These are phyloP conservation scores for Promerops cafer DNA, from an alignment of 2,113 vertebrate genomes.

Conservation along the genomic window DNA sequence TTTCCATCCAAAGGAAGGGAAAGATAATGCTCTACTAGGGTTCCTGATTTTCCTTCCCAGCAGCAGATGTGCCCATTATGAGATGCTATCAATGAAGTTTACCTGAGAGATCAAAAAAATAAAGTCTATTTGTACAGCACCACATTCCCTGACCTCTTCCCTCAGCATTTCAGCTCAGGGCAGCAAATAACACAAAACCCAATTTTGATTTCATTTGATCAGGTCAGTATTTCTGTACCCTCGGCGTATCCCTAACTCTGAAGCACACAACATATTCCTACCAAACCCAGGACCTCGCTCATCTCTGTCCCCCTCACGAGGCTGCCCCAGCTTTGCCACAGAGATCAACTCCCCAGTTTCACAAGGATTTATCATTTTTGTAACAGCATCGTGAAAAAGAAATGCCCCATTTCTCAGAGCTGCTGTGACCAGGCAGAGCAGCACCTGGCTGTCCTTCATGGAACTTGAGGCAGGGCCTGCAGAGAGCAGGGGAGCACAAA, in stretches of 20 bases:
- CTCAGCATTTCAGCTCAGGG: background rate
- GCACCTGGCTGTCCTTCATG: background rate
- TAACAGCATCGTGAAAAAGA: background rate
- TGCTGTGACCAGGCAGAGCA: background rate
- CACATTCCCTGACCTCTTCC: background rate
- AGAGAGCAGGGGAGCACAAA: background rate
- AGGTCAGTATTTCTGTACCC: background rate
- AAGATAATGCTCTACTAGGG: constrained; percentile 45
- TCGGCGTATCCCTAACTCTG: accelerated
- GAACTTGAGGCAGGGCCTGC: background rate
- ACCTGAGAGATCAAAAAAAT: constrained; percentile 65
- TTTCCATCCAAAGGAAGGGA: constrained; percentile 52
- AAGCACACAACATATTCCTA: accelerated
- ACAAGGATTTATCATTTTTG: background rate
- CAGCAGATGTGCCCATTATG: constrained; percentile 40
- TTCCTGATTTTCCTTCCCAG: constrained; percentile 51
- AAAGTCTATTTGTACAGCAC: constrained; percentile 48
- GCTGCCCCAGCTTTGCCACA: background rate
- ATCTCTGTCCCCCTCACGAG: accelerated
- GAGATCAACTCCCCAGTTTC: background rate
- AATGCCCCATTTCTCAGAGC: background rate
- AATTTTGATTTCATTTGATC: background rate
- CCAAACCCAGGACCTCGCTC: background rate
- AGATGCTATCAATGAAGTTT: constrained; percentile 53
- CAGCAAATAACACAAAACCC: background rate